phyloP scores from a whole-genome alignment of 2,888 invertebrate species.

The Stegophylla sp. region DNA sequence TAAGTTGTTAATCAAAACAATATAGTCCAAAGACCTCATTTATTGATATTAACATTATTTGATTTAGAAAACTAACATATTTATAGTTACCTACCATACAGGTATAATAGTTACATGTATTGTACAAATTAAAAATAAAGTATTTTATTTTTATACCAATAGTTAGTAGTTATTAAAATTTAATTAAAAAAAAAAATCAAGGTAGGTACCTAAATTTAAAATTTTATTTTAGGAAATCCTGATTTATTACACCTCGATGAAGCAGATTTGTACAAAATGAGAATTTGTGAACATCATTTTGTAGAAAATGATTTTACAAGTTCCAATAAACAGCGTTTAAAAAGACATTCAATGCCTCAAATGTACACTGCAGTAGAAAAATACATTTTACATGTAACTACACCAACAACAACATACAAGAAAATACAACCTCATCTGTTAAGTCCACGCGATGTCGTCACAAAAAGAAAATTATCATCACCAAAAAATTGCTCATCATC shows the following conservation, averaged over 20 bases:
- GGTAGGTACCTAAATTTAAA: no score
- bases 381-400: constrained; percentile 1
- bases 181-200: neutral
- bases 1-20: no score
- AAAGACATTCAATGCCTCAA: neutral
- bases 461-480: neutral
- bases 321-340: neutral
- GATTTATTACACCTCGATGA: neutral
- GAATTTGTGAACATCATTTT: constrained; percentile 14
- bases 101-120: no score
- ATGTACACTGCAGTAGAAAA: neutral
- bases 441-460: neutral
- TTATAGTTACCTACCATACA: no score
- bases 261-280: neutral
- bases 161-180: neutral
- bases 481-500: neutral
- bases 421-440: neutral
- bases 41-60: no score
- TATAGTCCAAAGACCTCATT: no score
- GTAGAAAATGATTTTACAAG: constrained; percentile 15
- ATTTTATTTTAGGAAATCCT: neutral
- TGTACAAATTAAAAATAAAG: no score
- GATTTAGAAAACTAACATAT: no score
- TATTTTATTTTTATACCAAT: no score
- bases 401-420: neutral